phyloP scores from a whole-genome alignment of 2,888 invertebrate genomes.

The Sabellastarte sp. region DNA sequence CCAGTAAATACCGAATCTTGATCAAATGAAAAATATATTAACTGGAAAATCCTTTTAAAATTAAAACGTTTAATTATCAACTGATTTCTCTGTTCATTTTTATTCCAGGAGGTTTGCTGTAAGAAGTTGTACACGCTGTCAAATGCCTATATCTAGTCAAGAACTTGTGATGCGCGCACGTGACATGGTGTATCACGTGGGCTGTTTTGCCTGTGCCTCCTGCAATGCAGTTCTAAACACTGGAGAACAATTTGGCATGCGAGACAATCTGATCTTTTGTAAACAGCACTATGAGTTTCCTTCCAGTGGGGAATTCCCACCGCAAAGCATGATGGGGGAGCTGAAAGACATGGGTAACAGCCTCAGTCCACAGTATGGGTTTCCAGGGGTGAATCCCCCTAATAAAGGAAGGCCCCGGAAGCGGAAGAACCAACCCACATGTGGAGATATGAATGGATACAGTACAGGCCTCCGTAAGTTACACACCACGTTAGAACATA shows the following conservation, averaged over 20 bases:
- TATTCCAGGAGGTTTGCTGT: slow-evolving; percentile 79
- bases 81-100: not conserved
- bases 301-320: no score
- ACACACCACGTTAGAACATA: no score
- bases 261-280: slow-evolving; percentile 81
- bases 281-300: slow-evolving; percentile 38
- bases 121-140: slow-evolving; percentile 81
- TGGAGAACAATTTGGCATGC: slow-evolving; percentile 88
- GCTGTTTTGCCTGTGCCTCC: slow-evolving; percentile 84
- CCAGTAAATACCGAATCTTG: no score
- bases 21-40: no score
- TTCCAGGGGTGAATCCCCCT: slow-evolving; percentile 68
- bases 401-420: slow-evolving; percentile 84
- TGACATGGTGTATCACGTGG: slow-evolving; percentile 83
- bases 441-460: no score
- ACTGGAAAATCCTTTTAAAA: no score
- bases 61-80: not conserved
- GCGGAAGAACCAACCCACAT: slow-evolving; percentile 66
- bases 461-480: no score
- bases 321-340: not conserved
- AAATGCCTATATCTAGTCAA: slow-evolving; percentile 78
- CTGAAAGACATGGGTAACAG: not conserved
- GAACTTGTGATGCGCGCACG: slow-evolving; percentile 88
- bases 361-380: slow-evolving; percentile 59
- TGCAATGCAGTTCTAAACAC: slow-evolving; percentile 80